These are phyloP conservation scores for Struthidea cinerea DNA, from an alignment of 2,113 vertebrate genomes.

Conservation along the genomic window DNA sequence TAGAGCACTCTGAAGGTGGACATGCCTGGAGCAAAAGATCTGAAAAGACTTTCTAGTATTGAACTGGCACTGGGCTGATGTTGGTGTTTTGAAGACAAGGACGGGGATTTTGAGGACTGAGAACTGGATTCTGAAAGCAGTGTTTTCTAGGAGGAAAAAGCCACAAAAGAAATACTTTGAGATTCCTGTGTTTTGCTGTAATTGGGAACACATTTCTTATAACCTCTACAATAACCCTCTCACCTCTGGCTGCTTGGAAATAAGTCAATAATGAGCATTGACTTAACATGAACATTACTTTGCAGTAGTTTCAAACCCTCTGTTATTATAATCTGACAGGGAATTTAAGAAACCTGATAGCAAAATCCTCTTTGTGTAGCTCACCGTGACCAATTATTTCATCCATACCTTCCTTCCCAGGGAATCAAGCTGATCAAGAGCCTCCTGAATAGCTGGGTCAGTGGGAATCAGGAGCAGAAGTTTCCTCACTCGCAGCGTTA, in stretches of 20 bases:
- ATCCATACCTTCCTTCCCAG: conserved; percentile 79
- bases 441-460: conserved; percentile 97
- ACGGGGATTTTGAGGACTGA: conserved; percentile 93
- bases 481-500: conserved; percentile 92
- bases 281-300: not conserved
- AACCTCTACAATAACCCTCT: not conserved
- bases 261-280: not conserved
- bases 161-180: not conserved
- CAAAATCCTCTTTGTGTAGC: not conserved
- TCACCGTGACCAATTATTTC: not conserved
- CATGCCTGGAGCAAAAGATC: conserved; percentile 97
- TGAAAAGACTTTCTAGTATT: conserved; percentile 93
- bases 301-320: not conserved
- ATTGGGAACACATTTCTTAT: not conserved
- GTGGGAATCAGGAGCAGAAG: conserved; percentile 94
- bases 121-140: conserved; percentile 85
- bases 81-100: conserved; percentile 93
- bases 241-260: not conserved
- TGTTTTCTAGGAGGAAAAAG: conserved; percentile 81
- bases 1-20: conserved; percentile 98
- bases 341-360: not conserved
- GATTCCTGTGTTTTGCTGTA: not conserved
- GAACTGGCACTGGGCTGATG: conserved; percentile 95
- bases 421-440: conserved; percentile 86
- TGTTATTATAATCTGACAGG: not conserved